These are phyloP conservation scores for Tragelaphus buxtoni DNA, from an alignment of 2,113 vertebrate genomes.

Conservation along the genomic window DNA sequence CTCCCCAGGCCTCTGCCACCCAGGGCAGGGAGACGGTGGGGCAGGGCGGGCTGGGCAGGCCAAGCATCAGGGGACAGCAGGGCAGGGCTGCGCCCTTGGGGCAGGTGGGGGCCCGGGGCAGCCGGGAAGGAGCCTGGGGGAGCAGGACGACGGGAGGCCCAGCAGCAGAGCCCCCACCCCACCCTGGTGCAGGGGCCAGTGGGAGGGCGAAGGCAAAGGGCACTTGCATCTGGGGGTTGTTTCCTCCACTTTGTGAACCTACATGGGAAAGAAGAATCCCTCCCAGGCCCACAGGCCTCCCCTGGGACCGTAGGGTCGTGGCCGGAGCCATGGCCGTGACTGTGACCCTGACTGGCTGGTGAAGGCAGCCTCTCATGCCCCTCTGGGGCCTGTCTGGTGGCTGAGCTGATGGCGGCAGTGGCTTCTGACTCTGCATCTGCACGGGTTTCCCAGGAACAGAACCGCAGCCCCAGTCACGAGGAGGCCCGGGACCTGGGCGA, in stretches of 20 bases:
- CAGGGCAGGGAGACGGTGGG: not conserved
- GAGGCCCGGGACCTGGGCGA: too few species aligned
- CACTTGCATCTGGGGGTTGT: not conserved
- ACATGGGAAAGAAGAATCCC: not conserved
- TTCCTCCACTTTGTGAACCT: too few species aligned
- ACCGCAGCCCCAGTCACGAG: not conserved
- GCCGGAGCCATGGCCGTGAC: not conserved
- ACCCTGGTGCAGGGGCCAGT: fast-evolving
- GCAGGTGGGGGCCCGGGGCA: not conserved
- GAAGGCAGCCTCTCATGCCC: not conserved
- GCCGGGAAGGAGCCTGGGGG: not conserved
- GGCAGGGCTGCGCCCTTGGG: not conserved
- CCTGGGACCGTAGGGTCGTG: not conserved
- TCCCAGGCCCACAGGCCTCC: not conserved
- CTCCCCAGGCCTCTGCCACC: not conserved
- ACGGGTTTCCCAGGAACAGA: not conserved
- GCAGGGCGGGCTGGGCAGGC: not conserved
- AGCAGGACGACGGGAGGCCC: not conserved
- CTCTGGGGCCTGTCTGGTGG: not conserved
- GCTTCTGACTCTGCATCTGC: not conserved
- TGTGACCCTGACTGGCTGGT: not conserved
- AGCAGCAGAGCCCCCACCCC: not conserved
- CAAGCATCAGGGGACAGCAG: not conserved
- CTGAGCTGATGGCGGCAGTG: fast-evolving
- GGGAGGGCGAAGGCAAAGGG: not conserved